Evolutionary conservation across 2,888 invertebrate genomes (phyloP), one percentile per base, ranked within the genome.

Genomic region (Orthosia gracilis): DNA sequence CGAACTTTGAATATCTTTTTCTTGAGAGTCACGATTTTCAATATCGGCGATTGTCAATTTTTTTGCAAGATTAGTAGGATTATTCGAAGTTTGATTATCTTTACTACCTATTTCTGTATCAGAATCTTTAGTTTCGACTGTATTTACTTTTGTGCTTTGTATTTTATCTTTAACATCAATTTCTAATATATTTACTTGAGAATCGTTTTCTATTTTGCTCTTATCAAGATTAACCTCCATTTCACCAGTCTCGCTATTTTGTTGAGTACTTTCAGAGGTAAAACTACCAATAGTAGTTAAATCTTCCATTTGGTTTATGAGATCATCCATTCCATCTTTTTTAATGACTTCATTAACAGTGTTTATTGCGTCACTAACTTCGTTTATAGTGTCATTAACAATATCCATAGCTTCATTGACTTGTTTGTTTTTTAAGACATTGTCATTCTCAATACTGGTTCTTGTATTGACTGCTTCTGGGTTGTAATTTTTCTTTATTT

Each of bases 201-300:
- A 59, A 45, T 50, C 47, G 17, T 11, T 67, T 7, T 21, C 68
- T 12, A 31, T 13, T 5, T 26, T 23, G 13, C n/a, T 63, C 9
- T 52, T 45, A 21, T 26, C 59, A 3, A n/a, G 3, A 40, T 80
- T 80, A 4, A 80, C 2, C 21, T 84, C 85, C 0, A 74, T 66
- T 23, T 84, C 80, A 1, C 84, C 84, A 0, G 67, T 81, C 31
- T 82, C 77, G 5, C 21, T 59, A 9, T 76, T 82, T 0, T 77
- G 49, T 4, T 49, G 52, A 0, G 11, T 49, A n/a, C 26, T 18
- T 47, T 65, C 54, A 23, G 54, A 31, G 21, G 66, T 52, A 40
- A 74, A 47, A 11, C 12, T 54, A 12, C 59, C 47, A 45, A 55
- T 13, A 4, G 63, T 17, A 0, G 77, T 85, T 23, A 76, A 45